Percentiles rank a stretch among this genome's conserved stretches.
Conservation (phyloP, 2,113 vertebrate species). For the Amblyopsis rosae region DNA sequence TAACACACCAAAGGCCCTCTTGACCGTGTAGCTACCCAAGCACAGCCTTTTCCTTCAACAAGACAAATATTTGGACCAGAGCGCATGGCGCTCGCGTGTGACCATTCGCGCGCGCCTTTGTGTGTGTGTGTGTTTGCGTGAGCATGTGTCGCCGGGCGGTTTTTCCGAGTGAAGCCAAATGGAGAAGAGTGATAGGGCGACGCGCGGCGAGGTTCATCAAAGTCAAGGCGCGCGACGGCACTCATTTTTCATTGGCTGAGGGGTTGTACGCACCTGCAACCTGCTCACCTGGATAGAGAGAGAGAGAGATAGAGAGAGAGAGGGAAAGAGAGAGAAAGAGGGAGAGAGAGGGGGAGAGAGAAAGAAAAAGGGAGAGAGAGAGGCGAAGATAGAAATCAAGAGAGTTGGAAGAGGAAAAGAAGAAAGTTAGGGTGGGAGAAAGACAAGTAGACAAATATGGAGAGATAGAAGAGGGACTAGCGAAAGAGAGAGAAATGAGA, state of each 20-base stretch:
- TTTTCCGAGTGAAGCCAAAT: constrained; percentile 89
- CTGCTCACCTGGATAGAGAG: constrained; percentile 71
- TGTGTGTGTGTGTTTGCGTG: constrained; percentile 42
- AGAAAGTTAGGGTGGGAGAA: neutral
- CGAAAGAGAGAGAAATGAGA: neutral
- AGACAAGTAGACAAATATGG: neutral
- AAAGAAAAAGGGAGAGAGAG: neutral
- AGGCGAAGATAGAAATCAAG: neutral
- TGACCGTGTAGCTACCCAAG: too few relatives aligned
- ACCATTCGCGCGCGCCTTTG: constrained; percentile 38
- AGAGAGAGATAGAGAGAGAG: neutral
- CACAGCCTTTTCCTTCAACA: too few relatives aligned
- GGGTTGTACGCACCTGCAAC: constrained; percentile 84
- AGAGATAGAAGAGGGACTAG: constrained; percentile 34
- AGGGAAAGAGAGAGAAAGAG: neutral
- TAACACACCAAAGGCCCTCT: too few relatives aligned
- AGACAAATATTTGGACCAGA: too few relatives aligned
- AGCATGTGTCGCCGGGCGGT: constrained; percentile 55
- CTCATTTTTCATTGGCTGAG: constrained; percentile 98
- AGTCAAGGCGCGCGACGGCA: constrained; percentile 86
- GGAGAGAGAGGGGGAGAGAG: neutral
- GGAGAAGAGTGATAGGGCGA: constrained; percentile 98
- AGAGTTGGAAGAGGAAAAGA: constrained; percentile 12
- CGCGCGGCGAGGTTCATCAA: constrained; percentile 93
- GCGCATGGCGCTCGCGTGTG: neutral